A percentile compares a stretch with the other conserved stretches of the same genome.
phyloP scores from a whole-genome alignment of 92 coral and sea anemone species.

The Porites rus region DNA sequence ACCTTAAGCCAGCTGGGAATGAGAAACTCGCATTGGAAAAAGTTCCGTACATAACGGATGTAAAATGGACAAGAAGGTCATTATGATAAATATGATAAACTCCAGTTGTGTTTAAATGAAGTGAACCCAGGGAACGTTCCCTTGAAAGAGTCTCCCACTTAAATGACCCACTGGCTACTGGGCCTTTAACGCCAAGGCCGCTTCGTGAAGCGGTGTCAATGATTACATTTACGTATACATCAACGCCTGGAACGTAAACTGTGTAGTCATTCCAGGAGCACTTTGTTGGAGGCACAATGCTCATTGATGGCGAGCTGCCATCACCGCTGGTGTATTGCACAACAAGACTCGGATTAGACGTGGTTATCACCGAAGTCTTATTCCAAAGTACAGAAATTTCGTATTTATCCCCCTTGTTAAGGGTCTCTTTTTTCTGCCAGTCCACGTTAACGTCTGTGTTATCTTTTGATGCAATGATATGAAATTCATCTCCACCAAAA shows the following conservation, averaged over 20 bases:
- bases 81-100: conserved; percentile 72
- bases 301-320: conserved; percentile 61
- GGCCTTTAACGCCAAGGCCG: conserved; percentile 53
- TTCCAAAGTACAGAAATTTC: conserved; percentile 42
- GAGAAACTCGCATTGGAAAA: conserved; percentile 62
- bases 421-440: not conserved
- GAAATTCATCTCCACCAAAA: conserved; percentile 73
- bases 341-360: conserved; percentile 76
- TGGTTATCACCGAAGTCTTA: conserved; percentile 52
- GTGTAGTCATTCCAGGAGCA: conserved; percentile 83
- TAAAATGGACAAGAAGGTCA: conserved; percentile 75
- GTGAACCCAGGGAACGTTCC: conserved; percentile 55
- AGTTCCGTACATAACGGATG: conserved; percentile 72
- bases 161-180: not conserved
- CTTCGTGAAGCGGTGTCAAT: conserved; percentile 53
- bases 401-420: conserved; percentile 67
- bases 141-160: conserved; percentile 60
- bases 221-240: conserved; percentile 52
- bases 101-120: conserved; percentile 39
- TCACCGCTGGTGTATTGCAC: conserved; percentile 76
- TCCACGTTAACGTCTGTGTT: conserved; percentile 69
- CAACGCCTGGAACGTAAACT: conserved; percentile 61
- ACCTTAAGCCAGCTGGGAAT: conserved; percentile 79
- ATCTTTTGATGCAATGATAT: conserved; percentile 75
- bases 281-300: conserved; percentile 71